Evolutionary conservation across 2,113 vertebrate species (phyloP).

Genomic region (Hymenochirus boettgeri): DNA sequence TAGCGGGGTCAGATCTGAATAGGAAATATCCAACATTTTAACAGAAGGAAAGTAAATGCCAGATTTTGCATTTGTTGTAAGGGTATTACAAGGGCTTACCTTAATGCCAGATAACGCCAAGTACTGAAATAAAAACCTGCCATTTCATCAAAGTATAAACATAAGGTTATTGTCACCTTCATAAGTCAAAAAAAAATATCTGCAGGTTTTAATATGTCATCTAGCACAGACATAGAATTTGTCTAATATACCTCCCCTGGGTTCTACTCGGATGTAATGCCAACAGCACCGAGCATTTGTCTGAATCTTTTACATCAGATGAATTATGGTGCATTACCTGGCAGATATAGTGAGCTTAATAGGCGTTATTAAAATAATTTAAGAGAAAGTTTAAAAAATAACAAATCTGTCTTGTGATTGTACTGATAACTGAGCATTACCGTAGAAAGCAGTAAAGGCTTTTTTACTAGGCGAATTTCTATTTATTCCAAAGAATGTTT

Average conservation of each 20-base stretch:
- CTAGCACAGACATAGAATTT: background rate
- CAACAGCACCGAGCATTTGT: background rate
- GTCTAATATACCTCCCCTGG: background rate
- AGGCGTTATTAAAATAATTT: constrained; percentile 4
- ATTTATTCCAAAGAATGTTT: too few species aligned
- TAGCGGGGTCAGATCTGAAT: constrained; percentile 11
- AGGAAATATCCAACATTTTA: constrained; percentile 23
- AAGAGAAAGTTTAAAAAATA: background rate
- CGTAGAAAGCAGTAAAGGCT: too few species aligned
- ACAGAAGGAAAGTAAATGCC: constrained; percentile 35
- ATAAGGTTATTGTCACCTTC: constrained; percentile 35
- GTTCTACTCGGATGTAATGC: constrained; percentile 5
- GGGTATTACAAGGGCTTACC: constrained; percentile 34
- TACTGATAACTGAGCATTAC: background rate
- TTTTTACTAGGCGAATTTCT: too few species aligned
- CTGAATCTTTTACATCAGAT: background rate
- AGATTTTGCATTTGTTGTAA: constrained; percentile 34
- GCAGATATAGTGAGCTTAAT: constrained; percentile 8
- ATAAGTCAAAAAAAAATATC: constrained; percentile 8
- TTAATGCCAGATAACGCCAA: constrained; percentile 22
- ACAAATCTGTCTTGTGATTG: background rate
- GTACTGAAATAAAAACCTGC: constrained; percentile 14
- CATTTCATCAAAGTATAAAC: constrained; percentile 24
- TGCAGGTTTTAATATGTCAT: constrained; percentile 15
- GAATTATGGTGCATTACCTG: background rate